These are phyloP conservation scores for Sussaba pulchella DNA, from an alignment of 2,888 invertebrate genomes.

Conservation along the genomic window DNA sequence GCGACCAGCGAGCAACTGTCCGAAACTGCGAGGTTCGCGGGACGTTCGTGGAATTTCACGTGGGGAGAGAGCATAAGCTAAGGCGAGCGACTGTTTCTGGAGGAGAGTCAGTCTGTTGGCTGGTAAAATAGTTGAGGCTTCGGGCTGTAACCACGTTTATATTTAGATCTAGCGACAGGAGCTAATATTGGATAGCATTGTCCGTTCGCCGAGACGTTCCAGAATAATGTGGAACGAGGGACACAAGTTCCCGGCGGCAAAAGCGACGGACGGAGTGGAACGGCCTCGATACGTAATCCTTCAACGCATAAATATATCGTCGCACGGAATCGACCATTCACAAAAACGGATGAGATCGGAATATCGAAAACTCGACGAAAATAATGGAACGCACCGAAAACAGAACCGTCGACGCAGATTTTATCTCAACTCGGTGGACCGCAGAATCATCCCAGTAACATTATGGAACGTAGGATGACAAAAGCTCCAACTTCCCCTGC, in stretches of 20 bases:
- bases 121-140: slow-evolving; percentile 42
- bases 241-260: background rate
- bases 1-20: slow-evolving; percentile 43
- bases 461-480: too few relatives aligned
- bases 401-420: too few relatives aligned
- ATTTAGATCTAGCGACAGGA: slow-evolving; percentile 62
- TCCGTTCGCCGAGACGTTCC: slow-evolving; percentile 52
- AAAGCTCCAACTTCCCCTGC: too few relatives aligned
- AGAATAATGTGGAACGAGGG: slow-evolving; percentile 43
- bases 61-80: too few relatives aligned
- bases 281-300: slow-evolving; percentile 48
- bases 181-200: slow-evolving; percentile 66
- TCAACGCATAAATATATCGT: slow-evolving; percentile 9
- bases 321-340: background rate
- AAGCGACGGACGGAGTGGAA: slow-evolving; percentile 40
- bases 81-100: slow-evolving; percentile 18
- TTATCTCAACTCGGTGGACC: too few relatives aligned
- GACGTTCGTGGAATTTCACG: slow-evolving; percentile 27
- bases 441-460: too few relatives aligned
- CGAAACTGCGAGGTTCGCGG: slow-evolving; percentile 37
- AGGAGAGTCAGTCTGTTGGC: slow-evolving; percentile 49
- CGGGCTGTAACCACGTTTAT: slow-evolving; percentile 47
- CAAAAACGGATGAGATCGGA: background rate
- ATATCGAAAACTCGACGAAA: background rate
- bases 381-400: background rate